Percentiles rank a stretch among this genome's conserved stretches.
phyloP scores from a whole-genome alignment of 2,113 vertebrate genomes.

The Nesogale talazaci region DNA sequence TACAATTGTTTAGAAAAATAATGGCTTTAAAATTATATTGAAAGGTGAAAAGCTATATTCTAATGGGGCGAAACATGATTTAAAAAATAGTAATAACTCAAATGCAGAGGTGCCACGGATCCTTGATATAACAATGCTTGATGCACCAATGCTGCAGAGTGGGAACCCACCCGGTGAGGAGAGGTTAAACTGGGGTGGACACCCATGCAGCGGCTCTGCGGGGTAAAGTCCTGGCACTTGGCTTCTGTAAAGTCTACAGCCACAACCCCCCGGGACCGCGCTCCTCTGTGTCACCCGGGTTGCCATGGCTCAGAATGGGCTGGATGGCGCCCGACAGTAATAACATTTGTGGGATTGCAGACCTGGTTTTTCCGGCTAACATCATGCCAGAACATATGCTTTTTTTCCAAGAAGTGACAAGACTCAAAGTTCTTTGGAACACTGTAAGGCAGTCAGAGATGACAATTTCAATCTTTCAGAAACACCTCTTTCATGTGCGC shows the following conservation, averaged over 20 bases:
- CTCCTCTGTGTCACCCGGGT: not conserved
- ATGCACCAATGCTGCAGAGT: no score
- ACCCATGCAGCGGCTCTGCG: not conserved
- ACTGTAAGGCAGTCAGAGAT: not conserved
- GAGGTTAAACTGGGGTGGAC: not conserved
- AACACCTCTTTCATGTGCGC: not conserved
- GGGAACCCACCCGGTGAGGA: not conserved
- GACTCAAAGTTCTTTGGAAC: not conserved
- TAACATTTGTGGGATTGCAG: not conserved
- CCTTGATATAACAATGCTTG: no score
- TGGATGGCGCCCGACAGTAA: not conserved
- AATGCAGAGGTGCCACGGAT: not conserved
- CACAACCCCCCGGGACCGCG: not conserved
- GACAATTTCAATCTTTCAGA: not conserved
- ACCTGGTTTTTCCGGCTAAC: not conserved
- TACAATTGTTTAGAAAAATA: constrained; percentile 49
- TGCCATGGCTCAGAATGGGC: not conserved
- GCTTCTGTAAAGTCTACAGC: not conserved
- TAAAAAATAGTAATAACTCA: not conserved
- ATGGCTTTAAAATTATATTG: not conserved
- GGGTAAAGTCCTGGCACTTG: not conserved
- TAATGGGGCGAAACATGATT: not conserved
- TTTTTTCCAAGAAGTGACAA: not conserved
- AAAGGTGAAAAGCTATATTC: constrained; percentile 11
- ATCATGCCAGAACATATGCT: not conserved